Base-by-base conservation (phyloP, 2,888 invertebrate genomes). In the Drosophila kuntzei region DNA sequence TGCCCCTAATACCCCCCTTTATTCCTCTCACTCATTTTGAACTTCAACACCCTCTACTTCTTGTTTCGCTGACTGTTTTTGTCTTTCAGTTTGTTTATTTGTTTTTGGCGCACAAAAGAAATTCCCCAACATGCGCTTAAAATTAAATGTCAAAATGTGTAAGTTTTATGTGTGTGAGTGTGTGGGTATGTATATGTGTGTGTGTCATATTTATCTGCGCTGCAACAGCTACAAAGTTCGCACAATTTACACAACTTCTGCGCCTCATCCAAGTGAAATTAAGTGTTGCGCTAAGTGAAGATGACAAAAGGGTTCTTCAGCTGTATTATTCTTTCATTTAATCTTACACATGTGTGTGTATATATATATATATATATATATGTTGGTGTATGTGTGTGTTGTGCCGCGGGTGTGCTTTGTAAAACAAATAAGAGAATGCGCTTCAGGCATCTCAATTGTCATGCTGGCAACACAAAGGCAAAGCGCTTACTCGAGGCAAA, bases 51-150 rank as follows among this genome's bases (percentile, higher is more conserved):
- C 20, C 22, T 39, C 47, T 37, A 32, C 29, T 43, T 34, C 58
- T 49, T 76, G 64, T 66, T 64, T 71, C 44, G 63, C 43, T 63
- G 80, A 63, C 59, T 78, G 74, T 70, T 80, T 72, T 86, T 72
- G 72, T 61, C 70, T 64, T 76, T 58, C 64, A 59, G 89, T 89
- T 87, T 87, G 85, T 85, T 81, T 83, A 87, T 87, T 85, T 74
- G 74, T 71, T 77, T 86, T 80, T 78, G 80, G 76, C 70, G 59
- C 80, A 88, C 87, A 86, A 89, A 89, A 89, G 87, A 89, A 75
- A 90, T 81, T 89, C 90, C 90, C 90, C 77, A 89, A 90, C 89
- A 89, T 86, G 87, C 80, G 90, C 89, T 90, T 89, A 84, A 89
- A 89, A 90, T 90, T 89, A 87, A 89, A 89, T 89, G 84, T 84